Conservation (phyloP, 2,797 vertebrate genomes). For the Trachurus trachurus region DNA sequence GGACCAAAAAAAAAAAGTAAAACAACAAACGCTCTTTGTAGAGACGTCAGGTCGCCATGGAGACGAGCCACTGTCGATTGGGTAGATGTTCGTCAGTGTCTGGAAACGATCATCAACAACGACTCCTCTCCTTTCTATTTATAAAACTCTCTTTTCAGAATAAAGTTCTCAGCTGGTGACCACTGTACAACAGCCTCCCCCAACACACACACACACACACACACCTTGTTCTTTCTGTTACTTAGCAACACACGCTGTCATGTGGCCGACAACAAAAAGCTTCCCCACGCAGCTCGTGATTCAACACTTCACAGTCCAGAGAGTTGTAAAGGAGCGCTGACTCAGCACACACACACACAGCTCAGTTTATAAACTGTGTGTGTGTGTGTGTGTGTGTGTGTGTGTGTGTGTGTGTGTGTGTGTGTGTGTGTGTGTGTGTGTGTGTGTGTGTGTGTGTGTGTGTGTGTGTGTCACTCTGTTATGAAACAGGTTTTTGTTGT, state of each 20-base stretch:
- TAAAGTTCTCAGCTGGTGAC: constrained; percentile 28
- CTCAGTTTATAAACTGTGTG: too few species aligned
- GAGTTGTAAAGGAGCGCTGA: constrained; percentile 43
- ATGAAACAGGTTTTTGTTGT: constrained; percentile 31
- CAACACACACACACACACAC: too few species aligned
- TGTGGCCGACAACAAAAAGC: constrained; percentile 10
- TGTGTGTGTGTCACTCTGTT: not conserved
- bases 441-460: not conserved
- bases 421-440: not conserved
- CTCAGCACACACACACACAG: constrained; percentile 31
- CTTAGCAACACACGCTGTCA: constrained; percentile 56
- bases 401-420: too few species aligned
- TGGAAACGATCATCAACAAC: too few species aligned
- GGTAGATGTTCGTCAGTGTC: too few species aligned
- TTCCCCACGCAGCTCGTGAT: constrained; percentile 51
- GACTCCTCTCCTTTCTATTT: not conserved
- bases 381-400: too few species aligned
- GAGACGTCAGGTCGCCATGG: not conserved
- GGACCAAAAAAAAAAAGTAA: too few species aligned
- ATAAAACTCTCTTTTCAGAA: constrained; percentile 8
- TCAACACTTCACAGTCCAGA: constrained; percentile 45
- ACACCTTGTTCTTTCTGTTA: constrained; percentile 25
- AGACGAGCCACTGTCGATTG: not conserved
- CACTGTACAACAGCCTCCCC: not conserved
- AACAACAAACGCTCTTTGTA: too few species aligned